Evolutionary conservation across 1,140 invertebrate genomes (phyloP), one percentile per base, ranked within the genome.

Genomic region (Oryzaephilus surinamensis): DNA sequence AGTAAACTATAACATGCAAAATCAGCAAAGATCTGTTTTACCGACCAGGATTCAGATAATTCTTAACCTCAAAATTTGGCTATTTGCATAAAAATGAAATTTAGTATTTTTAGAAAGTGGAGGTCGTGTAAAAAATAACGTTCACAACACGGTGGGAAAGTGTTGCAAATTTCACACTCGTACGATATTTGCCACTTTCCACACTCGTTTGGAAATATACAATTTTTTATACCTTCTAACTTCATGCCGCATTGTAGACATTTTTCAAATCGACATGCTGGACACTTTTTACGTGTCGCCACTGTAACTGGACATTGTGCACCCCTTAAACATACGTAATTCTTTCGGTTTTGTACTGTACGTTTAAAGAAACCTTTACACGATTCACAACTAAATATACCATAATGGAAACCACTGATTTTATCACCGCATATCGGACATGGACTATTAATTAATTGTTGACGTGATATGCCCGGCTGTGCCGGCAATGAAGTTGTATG

Each of bases 361-460:
- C 94, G 74, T 64, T 97, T 97, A 67, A 98, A 98, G 65, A 98
- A 98, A 3, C 94, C 94, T 70, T 98, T 98, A 61, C 84, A 97
- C 7, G 87, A 93, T 60, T 97, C 93, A 66, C 93, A 97, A 7
- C 90, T 93, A 63, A 95, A 96, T 50, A 97, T 96, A 7, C 90
- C 90, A 57, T 95, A 95, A 62, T 95, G 90, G 63, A 93, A 93
- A 7, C 91, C 91, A 45, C 86, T 91, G 49, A 94, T 93, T 61
- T 92, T 89, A 62, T 96, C 91, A 0, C 89, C 90, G 58, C 91
- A 96, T 36, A 96, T 92, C 6, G 90, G 90, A 65, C 91, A 96
- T 0, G 89, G 89, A 50, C 88, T 92, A 58, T 68, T 74, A 35
- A 71, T 70, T 27, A 57, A 32, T 34, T 56, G 86, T 53, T 89